Evolutionary conservation across 2,113 vertebrate species (phyloP).

Genomic region (Callospermophilus lateralis): DNA sequence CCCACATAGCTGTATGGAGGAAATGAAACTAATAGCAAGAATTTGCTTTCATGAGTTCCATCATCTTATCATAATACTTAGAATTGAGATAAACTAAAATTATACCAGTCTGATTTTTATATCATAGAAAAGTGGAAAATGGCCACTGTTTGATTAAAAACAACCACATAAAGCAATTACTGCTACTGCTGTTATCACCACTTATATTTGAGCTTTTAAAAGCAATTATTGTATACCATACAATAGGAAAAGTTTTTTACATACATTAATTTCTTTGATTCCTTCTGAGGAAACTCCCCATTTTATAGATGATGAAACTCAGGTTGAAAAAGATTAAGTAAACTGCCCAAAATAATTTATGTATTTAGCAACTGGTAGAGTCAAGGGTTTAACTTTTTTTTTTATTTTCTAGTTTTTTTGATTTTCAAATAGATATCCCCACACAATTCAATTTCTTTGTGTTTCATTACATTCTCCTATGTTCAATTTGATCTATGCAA

Average conservation of each 20-base stretch:
- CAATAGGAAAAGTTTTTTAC: neutral
- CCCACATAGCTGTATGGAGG: neutral
- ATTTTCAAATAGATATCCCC: neutral
- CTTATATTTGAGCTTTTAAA: neutral
- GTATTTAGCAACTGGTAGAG: neutral
- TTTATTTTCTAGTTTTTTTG: slow-evolving; percentile 3
- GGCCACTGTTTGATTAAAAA: neutral
- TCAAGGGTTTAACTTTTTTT: neutral
- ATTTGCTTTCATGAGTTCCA: slow-evolving; percentile 47
- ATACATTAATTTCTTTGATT: neutral
- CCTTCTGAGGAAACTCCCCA: neutral
- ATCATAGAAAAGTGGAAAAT: neutral
- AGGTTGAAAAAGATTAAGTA: slow-evolving; percentile 5
- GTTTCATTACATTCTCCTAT: neutral
- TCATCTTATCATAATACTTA: slow-evolving; percentile 26
- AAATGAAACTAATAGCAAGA: slow-evolving; percentile 74
- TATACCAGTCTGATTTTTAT: slow-evolving; percentile 17
- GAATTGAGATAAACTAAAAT: slow-evolving; percentile 47
- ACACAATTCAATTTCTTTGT: neutral
- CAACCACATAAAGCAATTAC: neutral
- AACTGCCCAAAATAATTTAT: neutral
- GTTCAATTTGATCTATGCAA: neutral
- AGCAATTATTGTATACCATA: neutral
- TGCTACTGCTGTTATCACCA: neutral
- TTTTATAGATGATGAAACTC: slow-evolving; percentile 13